A percentile compares a stretch with the other conserved stretches of the same genome.
These are phyloP conservation scores for Ciona savignyi DNA, from an alignment of 23 tunicate genomes.

Conservation along the genomic window DNA sequence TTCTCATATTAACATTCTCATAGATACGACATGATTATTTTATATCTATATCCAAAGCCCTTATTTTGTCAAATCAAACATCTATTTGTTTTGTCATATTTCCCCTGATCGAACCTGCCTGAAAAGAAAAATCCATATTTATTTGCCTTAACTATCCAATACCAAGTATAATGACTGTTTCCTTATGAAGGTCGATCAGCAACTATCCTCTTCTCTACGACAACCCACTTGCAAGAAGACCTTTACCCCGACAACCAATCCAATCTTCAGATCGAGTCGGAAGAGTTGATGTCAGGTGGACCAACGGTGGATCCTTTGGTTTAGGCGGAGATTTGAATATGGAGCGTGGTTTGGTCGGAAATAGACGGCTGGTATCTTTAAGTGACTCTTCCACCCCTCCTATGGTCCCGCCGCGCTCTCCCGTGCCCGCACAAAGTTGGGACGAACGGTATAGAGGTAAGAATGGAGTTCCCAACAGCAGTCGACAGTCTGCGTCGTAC, in stretches of 20 bases:
- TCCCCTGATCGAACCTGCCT: no score
- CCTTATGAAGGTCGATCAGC: slow-evolving; percentile 30
- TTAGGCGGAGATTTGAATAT: slow-evolving; percentile 18
- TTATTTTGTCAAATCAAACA: no score
- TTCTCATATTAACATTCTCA: no score
- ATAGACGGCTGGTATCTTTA: background rate
- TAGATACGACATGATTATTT: no score
- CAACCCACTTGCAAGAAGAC: slow-evolving; percentile 68
- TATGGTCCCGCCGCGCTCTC: slow-evolving; percentile 10
- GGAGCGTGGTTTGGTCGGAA: background rate
- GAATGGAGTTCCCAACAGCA: background rate
- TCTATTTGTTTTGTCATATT: no score
- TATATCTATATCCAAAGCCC: no score
- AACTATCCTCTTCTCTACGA: slow-evolving; percentile 57
- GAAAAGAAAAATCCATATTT: background rate
- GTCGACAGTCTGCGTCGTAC: background rate
- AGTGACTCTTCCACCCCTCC: slow-evolving; percentile 3
- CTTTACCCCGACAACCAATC: slow-evolving; percentile 58
- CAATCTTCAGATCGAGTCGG: background rate
- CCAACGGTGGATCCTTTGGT: slow-evolving; percentile 55
- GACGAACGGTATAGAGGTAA: background rate
- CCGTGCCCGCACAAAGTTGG: background rate
- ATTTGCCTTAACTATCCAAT: background rate
- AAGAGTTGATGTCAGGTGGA: slow-evolving; percentile 45
- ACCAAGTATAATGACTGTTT: background rate